Conservation (phyloP, 2,888 invertebrate genomes). For the Monopis laevigella region DNA sequence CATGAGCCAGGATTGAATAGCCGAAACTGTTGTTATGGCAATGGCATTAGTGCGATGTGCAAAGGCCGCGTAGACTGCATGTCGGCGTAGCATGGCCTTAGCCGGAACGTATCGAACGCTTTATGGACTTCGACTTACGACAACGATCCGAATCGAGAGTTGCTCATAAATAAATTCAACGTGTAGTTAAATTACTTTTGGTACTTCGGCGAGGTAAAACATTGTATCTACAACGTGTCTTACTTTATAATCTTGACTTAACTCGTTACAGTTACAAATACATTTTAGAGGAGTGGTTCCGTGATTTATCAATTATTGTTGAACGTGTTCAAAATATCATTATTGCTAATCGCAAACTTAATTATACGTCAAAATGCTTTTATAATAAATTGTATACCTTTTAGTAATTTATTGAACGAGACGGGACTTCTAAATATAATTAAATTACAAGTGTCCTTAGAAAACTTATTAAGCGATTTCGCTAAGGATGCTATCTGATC, state of each 20-base stretch:
- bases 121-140: slow-evolving; percentile 4
- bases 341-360: slow-evolving; percentile 8
- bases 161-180: slow-evolving; percentile 10
- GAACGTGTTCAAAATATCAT: slow-evolving; percentile 9
- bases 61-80: slow-evolving; percentile 11
- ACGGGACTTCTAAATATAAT: too few species aligned
- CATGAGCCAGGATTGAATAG: not conserved
- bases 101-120: slow-evolving; percentile 4
- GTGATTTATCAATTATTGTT: slow-evolving; percentile 9
- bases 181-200: slow-evolving; percentile 8
- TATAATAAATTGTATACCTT: slow-evolving; percentile 1
- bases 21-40: not conserved
- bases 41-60: slow-evolving; percentile 7
- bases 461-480: too few species aligned
- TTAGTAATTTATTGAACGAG: slow-evolving; percentile 3
- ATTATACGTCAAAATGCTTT: slow-evolving; percentile 7
- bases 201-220: slow-evolving; percentile 5
- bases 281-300: not conserved
- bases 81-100: slow-evolving; percentile 7
- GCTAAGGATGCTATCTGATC: too few species aligned
- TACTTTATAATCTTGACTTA: not conserved
- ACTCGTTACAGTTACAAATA: slow-evolving; percentile 5
- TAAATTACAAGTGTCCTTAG: too few species aligned
- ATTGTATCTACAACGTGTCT: slow-evolving; percentile 5
- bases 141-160: not conserved